Conservation (phyloP, 2,113 vertebrate species). For the Microcebus ravelobensis region DNA sequence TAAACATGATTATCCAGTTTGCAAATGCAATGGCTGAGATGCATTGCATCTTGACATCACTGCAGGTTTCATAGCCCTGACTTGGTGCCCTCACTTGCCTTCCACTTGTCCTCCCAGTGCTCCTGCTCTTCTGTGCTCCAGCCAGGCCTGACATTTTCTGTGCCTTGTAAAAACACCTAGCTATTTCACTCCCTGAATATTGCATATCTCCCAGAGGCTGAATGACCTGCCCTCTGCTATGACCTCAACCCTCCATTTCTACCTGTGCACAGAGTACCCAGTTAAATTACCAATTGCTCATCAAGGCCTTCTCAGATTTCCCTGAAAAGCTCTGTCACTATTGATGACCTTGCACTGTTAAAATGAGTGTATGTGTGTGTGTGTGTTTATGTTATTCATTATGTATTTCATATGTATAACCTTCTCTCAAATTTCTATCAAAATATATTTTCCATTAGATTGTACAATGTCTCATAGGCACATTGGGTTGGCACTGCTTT, state of each 20-base stretch:
- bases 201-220: not conserved
- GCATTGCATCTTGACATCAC: not conserved
- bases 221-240: not conserved
- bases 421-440: not conserved
- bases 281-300: not conserved
- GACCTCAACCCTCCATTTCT: not conserved
- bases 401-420: no score
- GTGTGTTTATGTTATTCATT: not conserved
- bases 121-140: not conserved
- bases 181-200: not conserved
- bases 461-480: not conserved
- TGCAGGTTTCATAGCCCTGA: not conserved
- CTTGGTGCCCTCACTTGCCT: rapidly evolving
- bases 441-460: not conserved
- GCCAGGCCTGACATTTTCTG: no score
- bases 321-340: not conserved
- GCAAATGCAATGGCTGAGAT: not conserved
- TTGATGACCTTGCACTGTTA: not conserved
- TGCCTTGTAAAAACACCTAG: no score
- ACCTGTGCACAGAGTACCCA: not conserved
- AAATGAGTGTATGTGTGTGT: not conserved
- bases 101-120: not conserved
- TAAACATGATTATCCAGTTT: not conserved
- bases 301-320: not conserved
- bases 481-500: rapidly evolving